Base-by-base conservation (phyloP, 1,140 invertebrate genomes). In the Cheumatopsyche charites region DNA sequence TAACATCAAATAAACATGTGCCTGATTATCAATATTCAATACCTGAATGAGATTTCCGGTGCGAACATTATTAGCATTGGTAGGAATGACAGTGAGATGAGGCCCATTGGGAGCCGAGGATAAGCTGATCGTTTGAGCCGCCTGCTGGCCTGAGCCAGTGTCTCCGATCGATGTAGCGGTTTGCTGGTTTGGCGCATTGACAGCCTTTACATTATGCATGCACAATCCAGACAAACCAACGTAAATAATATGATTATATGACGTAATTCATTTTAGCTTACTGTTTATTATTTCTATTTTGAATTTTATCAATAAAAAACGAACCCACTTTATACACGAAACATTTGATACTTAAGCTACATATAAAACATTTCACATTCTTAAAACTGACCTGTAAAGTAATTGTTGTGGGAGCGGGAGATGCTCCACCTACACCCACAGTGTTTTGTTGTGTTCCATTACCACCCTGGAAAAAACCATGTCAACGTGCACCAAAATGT, bases 11-110 rank as follows among this genome's bases (percentile, higher is more conserved):
- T 4, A 5, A 63, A 63, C n/a, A 15, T 11, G 12, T 13, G 11
- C 19, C 55, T 21, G 43, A 47, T 47, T 58, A 58, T 25, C 11
- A 1, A 2, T 6, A 36, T 36, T 4, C 11, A 65, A 73, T 84
- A 84, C 82, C 82, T 84, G 82, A 55, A 83, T 80, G 66, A 82
- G 76, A 75, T 83, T 81, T 49, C 77, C 78, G 29, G 77, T 73
- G 71, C 81, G 78, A 70, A 84, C 82, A 78, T 80, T 81, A 70
- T 72, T 77, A 43, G 72, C 52, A 36, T 78, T 62, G n/a, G 81
- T 79, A 0, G 82, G 82, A 75, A 84, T 82, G 65, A 84, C 82
- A 9, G 83, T 83, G 68, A 84, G 77, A 68, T 83, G 83, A 47
- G 82, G 82, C 0, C 81, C 81, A 36, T 77, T 68, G 0, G 82